Evolutionary conservation across 2,888 invertebrate species (phyloP), one percentile per base, ranked within the genome.

Genomic region (Drosophila macrospina): DNA sequence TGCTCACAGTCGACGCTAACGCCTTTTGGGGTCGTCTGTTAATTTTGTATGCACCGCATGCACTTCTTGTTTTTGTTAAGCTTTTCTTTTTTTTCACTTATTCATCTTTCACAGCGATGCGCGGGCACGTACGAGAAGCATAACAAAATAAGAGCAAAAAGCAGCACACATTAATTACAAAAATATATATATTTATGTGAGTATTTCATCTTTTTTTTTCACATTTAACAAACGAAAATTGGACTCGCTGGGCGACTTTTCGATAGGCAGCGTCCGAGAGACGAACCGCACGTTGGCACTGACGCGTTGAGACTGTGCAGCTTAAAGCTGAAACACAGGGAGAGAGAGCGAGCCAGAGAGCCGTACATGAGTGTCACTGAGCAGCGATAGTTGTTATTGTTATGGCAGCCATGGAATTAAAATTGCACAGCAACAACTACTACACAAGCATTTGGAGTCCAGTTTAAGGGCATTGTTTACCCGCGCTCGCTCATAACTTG

Each of bases 401-500:
- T 64, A 51, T 66, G 55, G 48, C 61, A 74, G 60, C 56, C 50
- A 62, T 67, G 63, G 62, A 61, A 66, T 65, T 54, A 62, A 74
- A 81, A 81, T 79, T 79, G 86, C 86, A 81, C 66, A 63, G 60
- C 73, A 63, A 70, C 41, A 63, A 57, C 36, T 57, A 54, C 34
- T 39, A 52, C 20, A 45, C 28, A 51, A 36, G 20, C 30, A 64
- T 47, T 28, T 48, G 34, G 62, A 69, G 83, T 82, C 82, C 84
- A 86, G 69, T 81, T 81, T 86, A 84, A 84, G 81, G 86, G 71
- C 79, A 69, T 81, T 74, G 81, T 78, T 69, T 78, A 55, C 44
- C 52, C 30, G 24, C 45, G n/a, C 34, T 42, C 34, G 32, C 80
- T 79, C 80, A 32, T 73, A 69, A 69, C 63, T 56, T 75, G 75